A percentile compares a stretch with the other conserved stretches of the same genome.
These are phyloP conservation scores for Mola mola DNA, from an alignment of 2,113 vertebrate species.

Conservation along the genomic window DNA sequence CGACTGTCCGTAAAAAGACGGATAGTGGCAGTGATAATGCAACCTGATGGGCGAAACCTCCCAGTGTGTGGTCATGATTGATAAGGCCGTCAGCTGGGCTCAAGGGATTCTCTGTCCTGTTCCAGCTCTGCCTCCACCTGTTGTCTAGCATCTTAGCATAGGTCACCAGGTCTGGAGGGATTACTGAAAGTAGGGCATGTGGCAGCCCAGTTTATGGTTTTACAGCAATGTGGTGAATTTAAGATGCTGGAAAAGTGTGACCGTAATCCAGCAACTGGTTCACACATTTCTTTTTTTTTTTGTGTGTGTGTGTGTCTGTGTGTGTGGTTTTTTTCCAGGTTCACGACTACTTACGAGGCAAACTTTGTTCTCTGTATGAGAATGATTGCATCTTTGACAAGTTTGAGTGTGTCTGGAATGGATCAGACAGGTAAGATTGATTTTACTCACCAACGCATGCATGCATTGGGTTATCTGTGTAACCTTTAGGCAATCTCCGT, in stretches of 20 bases:
- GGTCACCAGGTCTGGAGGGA: slow-evolving; percentile 56
- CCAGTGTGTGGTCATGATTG: slow-evolving; percentile 67
- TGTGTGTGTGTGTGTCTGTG: too few relatives aligned
- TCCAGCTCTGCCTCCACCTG: slow-evolving; percentile 50
- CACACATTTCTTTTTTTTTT: neutral
- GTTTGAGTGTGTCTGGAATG: slow-evolving; percentile 98
- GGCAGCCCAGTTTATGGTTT: slow-evolving; percentile 42
- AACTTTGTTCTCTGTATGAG: slow-evolving; percentile 95
- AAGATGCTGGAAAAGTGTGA: neutral
- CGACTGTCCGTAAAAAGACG: slow-evolving; percentile 44
- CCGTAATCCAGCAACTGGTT: neutral
- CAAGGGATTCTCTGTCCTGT: slow-evolving; percentile 58
- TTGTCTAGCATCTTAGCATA: slow-evolving; percentile 51
- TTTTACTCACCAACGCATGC: neutral
- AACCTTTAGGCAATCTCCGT: slow-evolving; percentile 5
- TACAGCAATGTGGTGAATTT: slow-evolving; percentile 3
- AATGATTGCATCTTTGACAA: slow-evolving; percentile 99
- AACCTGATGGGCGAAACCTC: slow-evolving; percentile 65
- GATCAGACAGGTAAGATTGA: slow-evolving; percentile 91
- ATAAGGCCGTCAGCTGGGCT: slow-evolving; percentile 65
- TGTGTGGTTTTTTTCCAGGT: too few relatives aligned
- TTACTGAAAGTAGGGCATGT: slow-evolving; percentile 65
- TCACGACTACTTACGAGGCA: slow-evolving; percentile 95
- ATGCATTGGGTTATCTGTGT: neutral
- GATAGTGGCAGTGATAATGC: slow-evolving; percentile 41